phyloP scores from a whole-genome alignment of 2,113 vertebrate genomes.

The Archocentrus centrarchus region DNA sequence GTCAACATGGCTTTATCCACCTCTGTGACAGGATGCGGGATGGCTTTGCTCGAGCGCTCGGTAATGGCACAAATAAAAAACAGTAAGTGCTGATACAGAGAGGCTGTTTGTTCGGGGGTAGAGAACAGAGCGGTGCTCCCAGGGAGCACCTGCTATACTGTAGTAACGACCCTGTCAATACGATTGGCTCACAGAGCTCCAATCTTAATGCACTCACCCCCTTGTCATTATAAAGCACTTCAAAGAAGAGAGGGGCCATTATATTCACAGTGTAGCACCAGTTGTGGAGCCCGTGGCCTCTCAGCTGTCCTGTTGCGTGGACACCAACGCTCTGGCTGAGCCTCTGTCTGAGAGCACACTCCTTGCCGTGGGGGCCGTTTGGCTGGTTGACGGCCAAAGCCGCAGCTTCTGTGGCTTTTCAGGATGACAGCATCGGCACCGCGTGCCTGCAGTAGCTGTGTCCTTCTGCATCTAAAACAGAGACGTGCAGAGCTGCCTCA shows the following conservation, averaged over 20 bases:
- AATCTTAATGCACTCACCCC: constrained; percentile 27
- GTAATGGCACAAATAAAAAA: constrained; percentile 38
- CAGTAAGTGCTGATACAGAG: constrained; percentile 2
- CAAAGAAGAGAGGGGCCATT: constrained; percentile 49
- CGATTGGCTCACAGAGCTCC: constrained; percentile 20
- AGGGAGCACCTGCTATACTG: constrained; percentile 32
- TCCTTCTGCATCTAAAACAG: not conserved
- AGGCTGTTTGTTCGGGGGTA: constrained; percentile 25
- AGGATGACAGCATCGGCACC: constrained; percentile 25
- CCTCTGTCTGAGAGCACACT: constrained; percentile 47
- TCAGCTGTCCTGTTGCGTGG: constrained; percentile 52
- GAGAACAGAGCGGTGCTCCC: not conserved
- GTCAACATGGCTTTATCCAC: constrained; percentile 33
- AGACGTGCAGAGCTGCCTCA: not conserved
- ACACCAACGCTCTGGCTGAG: constrained; percentile 36
- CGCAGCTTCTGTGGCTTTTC: constrained; percentile 48
- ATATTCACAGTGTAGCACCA: not conserved
- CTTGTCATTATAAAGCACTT: constrained; percentile 51
- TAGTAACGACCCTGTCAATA: constrained; percentile 28
- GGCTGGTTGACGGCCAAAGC: constrained; percentile 51
- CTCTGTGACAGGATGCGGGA: constrained; percentile 31
- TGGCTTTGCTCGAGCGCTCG: constrained; percentile 1
- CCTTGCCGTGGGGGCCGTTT: constrained; percentile 43
- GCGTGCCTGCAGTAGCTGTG: not conserved
- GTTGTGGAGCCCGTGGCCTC: constrained; percentile 44